Conservation (phyloP, 2,113 vertebrate genomes). For the Onychorhynchus coronatus region DNA sequence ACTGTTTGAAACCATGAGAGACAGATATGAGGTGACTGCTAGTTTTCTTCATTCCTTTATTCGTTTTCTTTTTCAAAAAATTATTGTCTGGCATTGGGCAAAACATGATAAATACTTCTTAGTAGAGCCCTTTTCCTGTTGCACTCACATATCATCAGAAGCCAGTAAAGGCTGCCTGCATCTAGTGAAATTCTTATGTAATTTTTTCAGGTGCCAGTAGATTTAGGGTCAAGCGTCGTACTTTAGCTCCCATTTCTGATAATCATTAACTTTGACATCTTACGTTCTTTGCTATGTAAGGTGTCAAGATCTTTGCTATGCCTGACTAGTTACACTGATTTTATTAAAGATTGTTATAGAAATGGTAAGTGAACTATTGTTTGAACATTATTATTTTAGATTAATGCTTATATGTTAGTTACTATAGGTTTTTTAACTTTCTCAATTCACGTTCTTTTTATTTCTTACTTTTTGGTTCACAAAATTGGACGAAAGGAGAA, state of each 20-base stretch:
- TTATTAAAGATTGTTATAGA: background rate
- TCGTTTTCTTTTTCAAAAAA: background rate
- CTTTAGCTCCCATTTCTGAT: background rate
- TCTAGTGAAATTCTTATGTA: background rate
- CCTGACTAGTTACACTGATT: background rate
- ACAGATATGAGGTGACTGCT: background rate
- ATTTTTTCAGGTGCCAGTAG: background rate
- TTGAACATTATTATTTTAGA: background rate
- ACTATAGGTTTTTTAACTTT: background rate
- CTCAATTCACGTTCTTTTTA: background rate
- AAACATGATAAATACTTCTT: background rate
- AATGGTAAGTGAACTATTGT: background rate
- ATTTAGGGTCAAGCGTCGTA: background rate
- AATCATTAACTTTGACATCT: background rate
- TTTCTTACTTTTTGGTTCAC: background rate
- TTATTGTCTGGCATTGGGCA: background rate
- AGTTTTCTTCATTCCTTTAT: background rate
- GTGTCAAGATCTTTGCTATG: background rate
- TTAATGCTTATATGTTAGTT: background rate
- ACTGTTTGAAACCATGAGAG: background rate
- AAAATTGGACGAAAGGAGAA: background rate
- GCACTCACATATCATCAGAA: background rate
- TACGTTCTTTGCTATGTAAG: background rate
- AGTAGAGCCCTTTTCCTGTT: background rate
- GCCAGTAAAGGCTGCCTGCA: background rate